Percentiles rank a stretch among this genome's conserved stretches.
phyloP scores from a whole-genome alignment of 2,888 invertebrate genomes.

The Tenthredo distinguenda region DNA sequence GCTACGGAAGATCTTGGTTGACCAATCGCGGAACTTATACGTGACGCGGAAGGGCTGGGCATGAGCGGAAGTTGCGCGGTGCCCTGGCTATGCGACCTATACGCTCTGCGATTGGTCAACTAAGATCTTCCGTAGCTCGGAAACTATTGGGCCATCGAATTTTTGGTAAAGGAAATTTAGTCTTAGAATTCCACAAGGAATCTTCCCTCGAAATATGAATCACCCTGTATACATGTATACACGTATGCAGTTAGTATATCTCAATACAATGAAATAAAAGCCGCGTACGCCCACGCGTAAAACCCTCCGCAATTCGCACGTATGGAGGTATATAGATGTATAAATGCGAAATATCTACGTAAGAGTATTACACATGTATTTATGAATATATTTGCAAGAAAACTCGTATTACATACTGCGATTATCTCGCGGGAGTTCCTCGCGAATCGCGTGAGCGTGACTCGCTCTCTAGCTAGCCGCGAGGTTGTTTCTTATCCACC shows the following conservation, averaged over 20 bases:
- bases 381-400: neutral
- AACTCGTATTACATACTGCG: neutral
- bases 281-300: neutral
- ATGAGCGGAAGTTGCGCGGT: no score
- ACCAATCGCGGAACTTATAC: no score
- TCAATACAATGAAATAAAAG: neutral
- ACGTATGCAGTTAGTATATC: neutral
- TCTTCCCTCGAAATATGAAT: no score
- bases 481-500: conserved; percentile 15
- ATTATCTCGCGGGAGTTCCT: conserved; percentile 35
- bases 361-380: neutral
- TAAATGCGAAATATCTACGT: neutral
- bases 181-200: no score
- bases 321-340: neutral
- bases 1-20: no score
- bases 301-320: neutral
- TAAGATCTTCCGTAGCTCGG: no score
- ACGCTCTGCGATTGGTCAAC: no score
- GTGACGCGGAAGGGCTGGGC: no score
- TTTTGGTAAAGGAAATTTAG: no score
- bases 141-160: no score
- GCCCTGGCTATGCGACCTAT: no score
- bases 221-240: no score
- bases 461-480: neutral
- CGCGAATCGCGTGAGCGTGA: conserved; percentile 6